Conservation (phyloP, 2,113 vertebrate species). For the Leiothrix lutea region DNA sequence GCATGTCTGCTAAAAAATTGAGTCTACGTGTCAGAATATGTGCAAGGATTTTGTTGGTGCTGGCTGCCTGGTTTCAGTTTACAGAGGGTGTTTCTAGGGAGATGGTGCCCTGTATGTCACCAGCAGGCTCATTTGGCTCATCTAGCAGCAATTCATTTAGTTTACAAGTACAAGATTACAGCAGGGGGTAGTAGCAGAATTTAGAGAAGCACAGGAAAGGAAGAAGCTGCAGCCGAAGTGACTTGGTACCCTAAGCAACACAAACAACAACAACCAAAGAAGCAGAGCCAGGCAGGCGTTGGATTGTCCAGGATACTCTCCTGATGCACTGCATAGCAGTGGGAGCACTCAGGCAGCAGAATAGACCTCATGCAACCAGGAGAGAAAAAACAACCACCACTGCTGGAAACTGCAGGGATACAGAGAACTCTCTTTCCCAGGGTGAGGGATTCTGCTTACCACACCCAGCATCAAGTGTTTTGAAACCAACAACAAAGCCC, state of each 20-base stretch:
- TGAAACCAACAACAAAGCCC: slow-evolving; percentile 65
- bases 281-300: slow-evolving; percentile 8
- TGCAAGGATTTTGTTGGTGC: background rate
- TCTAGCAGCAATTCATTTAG: background rate
- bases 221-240: background rate
- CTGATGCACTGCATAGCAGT: background rate
- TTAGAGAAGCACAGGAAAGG: background rate
- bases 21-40: background rate
- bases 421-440: background rate
- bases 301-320: slow-evolving; percentile 10
- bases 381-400: background rate
- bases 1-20: background rate
- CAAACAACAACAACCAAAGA: slow-evolving; percentile 54
- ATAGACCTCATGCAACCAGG: background rate
- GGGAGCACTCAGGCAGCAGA: background rate
- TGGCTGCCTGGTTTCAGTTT: slow-evolving; percentile 20
- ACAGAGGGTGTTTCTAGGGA: slow-evolving; percentile 15
- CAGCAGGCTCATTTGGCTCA: slow-evolving; percentile 21
- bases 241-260: slow-evolving; percentile 66
- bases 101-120: background rate
- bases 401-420: background rate
- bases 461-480: slow-evolving; percentile 62
- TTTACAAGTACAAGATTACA: slow-evolving; percentile 31
- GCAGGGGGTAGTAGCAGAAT: slow-evolving; percentile 33
- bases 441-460: slow-evolving; percentile 40